Base-by-base conservation (phyloP, 2,888 invertebrate species). In the Gortyna flavago region DNA sequence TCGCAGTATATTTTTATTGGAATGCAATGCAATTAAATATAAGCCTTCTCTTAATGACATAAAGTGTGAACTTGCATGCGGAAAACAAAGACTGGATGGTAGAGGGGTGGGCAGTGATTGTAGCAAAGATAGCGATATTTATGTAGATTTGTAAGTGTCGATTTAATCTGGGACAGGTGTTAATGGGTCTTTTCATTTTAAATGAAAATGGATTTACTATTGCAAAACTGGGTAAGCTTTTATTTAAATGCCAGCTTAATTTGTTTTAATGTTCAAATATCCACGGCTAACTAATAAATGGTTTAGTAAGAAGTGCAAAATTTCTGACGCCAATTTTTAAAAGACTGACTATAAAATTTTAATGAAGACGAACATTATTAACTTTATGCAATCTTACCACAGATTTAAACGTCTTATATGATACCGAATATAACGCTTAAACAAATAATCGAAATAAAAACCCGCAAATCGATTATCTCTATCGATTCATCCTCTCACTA, bases 141-240 rank as follows among this genome's bases (percentile, higher is more conserved):
- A 88, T 86, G 84, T 88, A 83, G 86, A 86, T 86, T 83, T 71
- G 79, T 79, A 73, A 86, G 80, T 84, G 73, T 79, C 79, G 84
- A 84, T 84, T 72, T 86, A 88, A 86, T 88, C 88, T 88, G 75
- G 75, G 77, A 79, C 80, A 86, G 75, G 88, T 86, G 86, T 88
- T 86, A 88, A 83, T 88, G 48, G 79, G 72, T 77, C 67, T 83
- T 86, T 86, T 88, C 68, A 77, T 80, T 80, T 85, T 77, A 83
- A 80, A 85, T 82, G 77, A 74, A 87, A 87, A 78, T 79, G 68
- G 64, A 83, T 83, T 72, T 78, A 75, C 67, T 67, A 48, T 73
- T 48, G 57, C 66, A 61, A 59, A 75, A 65, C 44, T 48, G 66
- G 59, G 65, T 68, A 44, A 81, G 64, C 59, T 83, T 83, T 29